Percentiles rank a stretch among this genome's conserved stretches.
These are phyloP conservation scores for Hippocampus mohnikei DNA, from an alignment of 2,113 vertebrate genomes.

Conservation along the genomic window DNA sequence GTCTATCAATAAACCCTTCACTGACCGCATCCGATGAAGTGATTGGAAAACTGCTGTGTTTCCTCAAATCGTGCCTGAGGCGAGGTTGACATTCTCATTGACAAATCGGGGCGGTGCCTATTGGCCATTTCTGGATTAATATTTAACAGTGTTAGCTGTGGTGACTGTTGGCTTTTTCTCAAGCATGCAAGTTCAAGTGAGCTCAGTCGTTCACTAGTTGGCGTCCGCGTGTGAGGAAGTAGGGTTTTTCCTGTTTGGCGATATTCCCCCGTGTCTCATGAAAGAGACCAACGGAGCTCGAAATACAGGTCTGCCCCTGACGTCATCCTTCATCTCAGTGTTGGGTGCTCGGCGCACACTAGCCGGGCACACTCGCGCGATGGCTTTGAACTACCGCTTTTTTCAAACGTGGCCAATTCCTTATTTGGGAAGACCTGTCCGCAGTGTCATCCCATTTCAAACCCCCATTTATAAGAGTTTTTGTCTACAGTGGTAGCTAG, in stretches of 20 bases:
- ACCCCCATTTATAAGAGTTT: no score
- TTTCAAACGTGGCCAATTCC: no score
- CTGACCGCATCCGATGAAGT: no score
- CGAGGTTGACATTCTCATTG: no score
- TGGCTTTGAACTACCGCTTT: neutral
- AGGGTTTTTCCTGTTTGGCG: slow-evolving; percentile 50
- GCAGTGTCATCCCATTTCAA: neutral
- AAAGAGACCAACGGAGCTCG: slow-evolving; percentile 26
- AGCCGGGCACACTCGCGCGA: slow-evolving; percentile 1
- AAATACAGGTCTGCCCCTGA: slow-evolving; percentile 48
- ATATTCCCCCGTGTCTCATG: slow-evolving; percentile 27
- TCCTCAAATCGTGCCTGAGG: no score
- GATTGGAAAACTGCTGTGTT: no score
- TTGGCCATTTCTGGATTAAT: no score
- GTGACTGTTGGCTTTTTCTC: neutral
- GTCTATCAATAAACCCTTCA: no score
- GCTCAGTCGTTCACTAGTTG: neutral
- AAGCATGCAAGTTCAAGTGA: neutral
- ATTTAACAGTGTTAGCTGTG: no score
- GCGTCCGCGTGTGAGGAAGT: neutral
- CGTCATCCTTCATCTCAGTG: slow-evolving; percentile 35
- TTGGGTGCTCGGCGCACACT: slow-evolving; percentile 4
- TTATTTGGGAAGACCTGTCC: no score
- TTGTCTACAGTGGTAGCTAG: no score
- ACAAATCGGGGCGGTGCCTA: no score